Percentiles rank a stretch among this genome's conserved stretches.
phyloP scores from a whole-genome alignment of 2,888 invertebrate species.

The Nysson spinosus region DNA sequence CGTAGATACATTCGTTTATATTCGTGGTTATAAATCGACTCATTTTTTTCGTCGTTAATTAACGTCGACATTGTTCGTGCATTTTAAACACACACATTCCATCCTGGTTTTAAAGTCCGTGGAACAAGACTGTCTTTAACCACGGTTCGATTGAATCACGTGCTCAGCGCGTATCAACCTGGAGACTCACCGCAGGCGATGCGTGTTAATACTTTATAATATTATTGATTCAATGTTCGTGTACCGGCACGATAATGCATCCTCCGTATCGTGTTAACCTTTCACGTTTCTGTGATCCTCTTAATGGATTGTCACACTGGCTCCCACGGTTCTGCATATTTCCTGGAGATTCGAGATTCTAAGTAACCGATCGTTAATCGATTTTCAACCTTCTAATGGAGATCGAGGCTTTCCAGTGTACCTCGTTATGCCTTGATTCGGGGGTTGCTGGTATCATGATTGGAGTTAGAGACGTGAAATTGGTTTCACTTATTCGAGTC shows the following conservation, averaged over 20 bases:
- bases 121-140: background rate
- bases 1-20: too few relatives aligned
- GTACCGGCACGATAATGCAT: constrained; percentile 19
- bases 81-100: too few relatives aligned
- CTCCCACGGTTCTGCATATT: background rate
- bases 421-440: too few relatives aligned
- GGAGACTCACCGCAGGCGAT: constrained; percentile 5
- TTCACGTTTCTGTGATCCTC: constrained; percentile 25
- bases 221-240: constrained; percentile 36
- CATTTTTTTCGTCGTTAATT: background rate
- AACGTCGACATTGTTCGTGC: background rate
- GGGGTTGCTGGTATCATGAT: too few relatives aligned
- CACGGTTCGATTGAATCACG: constrained; percentile 14
- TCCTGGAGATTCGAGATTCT: too few relatives aligned
- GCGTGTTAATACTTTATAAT: constrained; percentile 36
- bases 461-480: too few relatives aligned
- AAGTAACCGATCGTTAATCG: too few relatives aligned
- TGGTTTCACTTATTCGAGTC: too few relatives aligned
- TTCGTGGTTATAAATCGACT: background rate
- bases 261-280: constrained; percentile 18
- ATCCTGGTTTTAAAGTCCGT: background rate
- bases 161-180: constrained; percentile 1
- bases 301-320: constrained; percentile 5
- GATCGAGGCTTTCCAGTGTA: too few relatives aligned
- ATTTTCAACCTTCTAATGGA: too few relatives aligned